Evolutionary conservation across 2,113 vertebrate species (phyloP).

Genomic region (Pycnonotus jocosus): DNA sequence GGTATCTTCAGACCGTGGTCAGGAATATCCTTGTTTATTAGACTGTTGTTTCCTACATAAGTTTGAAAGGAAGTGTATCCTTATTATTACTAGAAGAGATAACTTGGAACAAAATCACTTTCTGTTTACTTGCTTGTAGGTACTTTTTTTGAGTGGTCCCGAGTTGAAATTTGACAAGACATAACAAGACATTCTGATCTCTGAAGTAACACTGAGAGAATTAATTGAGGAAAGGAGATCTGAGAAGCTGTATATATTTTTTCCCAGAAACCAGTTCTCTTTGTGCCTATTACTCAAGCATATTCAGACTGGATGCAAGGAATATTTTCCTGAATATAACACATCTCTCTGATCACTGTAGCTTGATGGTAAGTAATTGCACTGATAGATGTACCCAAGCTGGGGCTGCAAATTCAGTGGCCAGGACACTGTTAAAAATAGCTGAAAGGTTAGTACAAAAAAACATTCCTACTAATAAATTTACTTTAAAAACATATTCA

Average conservation of each 20-base stretch:
- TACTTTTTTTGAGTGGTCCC: not conserved
- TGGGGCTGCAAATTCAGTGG: not conserved
- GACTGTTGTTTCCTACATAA: rapidly evolving
- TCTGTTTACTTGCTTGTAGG: not conserved
- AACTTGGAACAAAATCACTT: not conserved
- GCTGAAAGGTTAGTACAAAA: not conserved
- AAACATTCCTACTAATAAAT: not conserved
- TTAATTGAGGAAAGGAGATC: not conserved
- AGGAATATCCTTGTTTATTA: not conserved
- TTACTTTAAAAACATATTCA: not conserved
- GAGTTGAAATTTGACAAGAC: not conserved
- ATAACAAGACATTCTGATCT: not conserved
- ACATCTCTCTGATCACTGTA: not conserved
- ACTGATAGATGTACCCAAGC: not conserved
- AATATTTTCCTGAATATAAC: not conserved
- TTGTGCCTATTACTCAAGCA: not conserved
- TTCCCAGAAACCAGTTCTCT: not conserved
- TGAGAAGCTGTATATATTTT: not conserved
- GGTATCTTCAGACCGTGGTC: not conserved
- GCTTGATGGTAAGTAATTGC: not conserved
- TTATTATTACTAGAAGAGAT: not conserved
- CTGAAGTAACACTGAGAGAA: not conserved
- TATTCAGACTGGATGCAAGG: not conserved
- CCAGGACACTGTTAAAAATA: not conserved
- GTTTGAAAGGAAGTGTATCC: not conserved